These are phyloP conservation scores for Karalla daura DNA, from an alignment of 2,797 vertebrate genomes.

Conservation along the genomic window DNA sequence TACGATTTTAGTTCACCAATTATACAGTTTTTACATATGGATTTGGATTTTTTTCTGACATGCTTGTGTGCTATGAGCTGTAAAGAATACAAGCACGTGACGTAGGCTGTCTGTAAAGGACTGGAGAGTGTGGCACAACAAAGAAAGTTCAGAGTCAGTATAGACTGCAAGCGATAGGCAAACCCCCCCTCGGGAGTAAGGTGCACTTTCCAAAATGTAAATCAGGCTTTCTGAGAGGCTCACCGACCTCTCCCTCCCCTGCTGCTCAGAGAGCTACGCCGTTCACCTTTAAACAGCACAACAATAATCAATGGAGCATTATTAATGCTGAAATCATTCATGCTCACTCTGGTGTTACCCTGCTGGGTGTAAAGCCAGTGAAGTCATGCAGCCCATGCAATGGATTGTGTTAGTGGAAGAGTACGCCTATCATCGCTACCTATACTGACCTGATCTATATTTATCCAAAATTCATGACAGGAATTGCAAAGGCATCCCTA, in stretches of 20 bases:
- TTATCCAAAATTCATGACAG: conserved; percentile 30
- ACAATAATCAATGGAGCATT: conserved; percentile 87
- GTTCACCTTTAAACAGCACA: conserved; percentile 86
- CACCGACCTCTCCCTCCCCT: conserved; percentile 63
- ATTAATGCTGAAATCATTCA: conserved; percentile 86
- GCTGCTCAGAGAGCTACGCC: conserved; percentile 77
- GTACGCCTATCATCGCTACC: conserved; percentile 7
- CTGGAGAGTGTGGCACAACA: conserved; percentile 73
- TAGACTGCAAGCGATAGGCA: conserved; percentile 82
- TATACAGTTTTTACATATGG: background rate
- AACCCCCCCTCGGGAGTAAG: conserved; percentile 72
- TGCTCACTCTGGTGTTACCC: conserved; percentile 74
- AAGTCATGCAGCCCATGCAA: conserved; percentile 64
- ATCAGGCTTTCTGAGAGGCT: conserved; percentile 72
- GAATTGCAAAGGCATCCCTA: background rate
- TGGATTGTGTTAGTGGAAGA: conserved; percentile 49
- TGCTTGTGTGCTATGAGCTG: too few species aligned
- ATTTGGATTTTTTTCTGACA: conserved; percentile 30
- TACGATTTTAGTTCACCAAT: conserved; percentile 3
- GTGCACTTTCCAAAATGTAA: conserved; percentile 88
- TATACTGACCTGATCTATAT: conserved; percentile 26
- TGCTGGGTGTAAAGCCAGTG: conserved; percentile 70
- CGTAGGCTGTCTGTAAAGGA: conserved; percentile 48
- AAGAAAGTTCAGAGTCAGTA: conserved; percentile 85
- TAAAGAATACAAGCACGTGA: conserved; percentile 3